Percentiles rank a stretch among this genome's conserved stretches.
phyloP scores from a whole-genome alignment of 2,113 vertebrate species.

The Gulo gulo region DNA sequence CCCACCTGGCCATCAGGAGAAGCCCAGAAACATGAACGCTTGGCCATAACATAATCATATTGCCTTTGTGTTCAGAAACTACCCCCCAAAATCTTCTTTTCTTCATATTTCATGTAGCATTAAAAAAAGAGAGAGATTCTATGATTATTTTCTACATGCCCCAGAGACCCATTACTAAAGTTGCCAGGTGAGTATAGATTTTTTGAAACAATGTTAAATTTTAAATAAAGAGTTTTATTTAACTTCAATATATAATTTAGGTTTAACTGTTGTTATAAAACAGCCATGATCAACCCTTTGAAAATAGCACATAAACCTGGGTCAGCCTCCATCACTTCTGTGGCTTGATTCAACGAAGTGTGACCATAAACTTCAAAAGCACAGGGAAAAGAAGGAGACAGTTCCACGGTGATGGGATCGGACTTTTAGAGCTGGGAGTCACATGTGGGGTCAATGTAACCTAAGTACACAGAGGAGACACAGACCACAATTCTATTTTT shows the following conservation, averaged over 20 bases:
- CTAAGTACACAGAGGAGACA: neutral
- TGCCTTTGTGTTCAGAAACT: constrained; percentile 17
- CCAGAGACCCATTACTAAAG: neutral
- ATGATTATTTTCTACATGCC: neutral
- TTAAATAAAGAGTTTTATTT: constrained; percentile 55
- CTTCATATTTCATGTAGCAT: neutral
- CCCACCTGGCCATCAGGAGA: neutral
- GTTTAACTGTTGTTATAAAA: constrained; percentile 2
- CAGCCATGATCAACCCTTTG: neutral
- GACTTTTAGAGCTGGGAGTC: neutral
- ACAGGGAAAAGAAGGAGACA: neutral
- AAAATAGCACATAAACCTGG: neutral
- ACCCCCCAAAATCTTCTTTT: neutral
- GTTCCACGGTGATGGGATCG: neutral
- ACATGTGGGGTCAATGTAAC: neutral
- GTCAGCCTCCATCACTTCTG: neutral
- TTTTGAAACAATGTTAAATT: constrained; percentile 29
- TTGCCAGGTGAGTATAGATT: constrained; percentile 1
- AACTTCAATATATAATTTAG: constrained; percentile 40
- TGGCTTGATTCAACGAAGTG: constrained; percentile 24
- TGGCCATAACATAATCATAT: neutral
- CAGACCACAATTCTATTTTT: neutral
- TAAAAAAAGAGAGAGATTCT: neutral
- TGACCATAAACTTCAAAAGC: neutral
- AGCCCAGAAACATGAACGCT: neutral